phyloP scores from a whole-genome alignment of 2,113 vertebrate species.

The Chrysemys picta region DNA sequence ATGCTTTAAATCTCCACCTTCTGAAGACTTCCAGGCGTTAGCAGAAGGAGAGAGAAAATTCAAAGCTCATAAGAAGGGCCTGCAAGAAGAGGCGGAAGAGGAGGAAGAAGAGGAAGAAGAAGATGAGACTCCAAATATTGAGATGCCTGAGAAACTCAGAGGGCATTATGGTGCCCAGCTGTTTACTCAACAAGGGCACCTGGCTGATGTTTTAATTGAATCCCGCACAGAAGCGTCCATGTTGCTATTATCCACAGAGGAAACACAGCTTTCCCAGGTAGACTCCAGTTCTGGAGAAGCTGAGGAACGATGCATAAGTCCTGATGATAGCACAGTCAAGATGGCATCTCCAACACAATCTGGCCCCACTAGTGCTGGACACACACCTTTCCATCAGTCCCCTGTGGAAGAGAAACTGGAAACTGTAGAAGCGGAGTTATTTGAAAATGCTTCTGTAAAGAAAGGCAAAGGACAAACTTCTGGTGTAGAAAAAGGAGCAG shows the following conservation, averaged over 20 bases:
- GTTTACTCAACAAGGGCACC: constrained; percentile 71
- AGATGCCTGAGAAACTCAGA: constrained; percentile 85
- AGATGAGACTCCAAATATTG: constrained; percentile 84
- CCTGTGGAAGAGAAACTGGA: constrained; percentile 91
- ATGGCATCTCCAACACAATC: constrained; percentile 94
- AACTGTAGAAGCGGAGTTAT: constrained; percentile 74
- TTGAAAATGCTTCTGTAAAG: constrained; percentile 72
- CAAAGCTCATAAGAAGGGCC: constrained; percentile 67
- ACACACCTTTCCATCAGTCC: constrained; percentile 93
- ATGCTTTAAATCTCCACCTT: constrained; percentile 95
- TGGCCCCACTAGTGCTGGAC: constrained; percentile 92
- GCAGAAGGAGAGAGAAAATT: constrained; percentile 82
- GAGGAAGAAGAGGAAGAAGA: constrained; percentile 88
- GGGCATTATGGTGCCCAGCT: constrained; percentile 80
- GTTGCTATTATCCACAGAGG: constrained; percentile 26
- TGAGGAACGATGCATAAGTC: constrained; percentile 92
- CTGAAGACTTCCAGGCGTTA: constrained; percentile 89
- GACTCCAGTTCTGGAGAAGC: constrained; percentile 81
- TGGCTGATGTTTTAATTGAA: not conserved
- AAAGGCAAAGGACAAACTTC: constrained; percentile 55
- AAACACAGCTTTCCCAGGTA: constrained; percentile 48
- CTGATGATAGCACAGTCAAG: constrained; percentile 95
- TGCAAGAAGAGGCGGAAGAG: constrained; percentile 81
- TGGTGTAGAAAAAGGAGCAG: constrained; percentile 20
- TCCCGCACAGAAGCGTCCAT: constrained; percentile 35